Evolutionary conservation across 1,140 invertebrate species (phyloP).

Genomic region (Pseudomyrmex concolor): DNA sequence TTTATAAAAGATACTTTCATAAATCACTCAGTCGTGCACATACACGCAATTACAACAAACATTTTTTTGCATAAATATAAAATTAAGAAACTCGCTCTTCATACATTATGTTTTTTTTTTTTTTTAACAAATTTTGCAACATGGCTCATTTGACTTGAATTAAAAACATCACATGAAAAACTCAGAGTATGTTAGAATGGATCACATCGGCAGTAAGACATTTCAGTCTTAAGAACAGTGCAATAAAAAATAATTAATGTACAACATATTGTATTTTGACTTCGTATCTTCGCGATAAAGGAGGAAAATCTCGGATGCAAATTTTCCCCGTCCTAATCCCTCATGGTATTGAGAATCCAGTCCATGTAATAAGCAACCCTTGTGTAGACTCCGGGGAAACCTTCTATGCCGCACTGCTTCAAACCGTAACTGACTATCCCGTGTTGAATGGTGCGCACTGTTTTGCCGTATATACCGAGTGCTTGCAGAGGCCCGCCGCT

Average conservation of each 20-base stretch:
- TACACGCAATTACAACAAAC: too few relatives aligned
- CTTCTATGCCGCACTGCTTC: constrained; percentile 83
- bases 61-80: too few relatives aligned
- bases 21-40: too few relatives aligned
- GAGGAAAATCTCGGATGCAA: not conserved
- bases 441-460: constrained; percentile 81
- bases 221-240: not conserved
- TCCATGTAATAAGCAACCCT: constrained; percentile 87
- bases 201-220: constrained; percentile 1
- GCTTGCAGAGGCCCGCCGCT: constrained; percentile 86
- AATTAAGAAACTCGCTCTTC: too few relatives aligned
- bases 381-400: constrained; percentile 88
- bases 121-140: too few relatives aligned
- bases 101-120: too few relatives aligned
- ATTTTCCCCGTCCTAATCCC: constrained; percentile 50
- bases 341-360: constrained; percentile 88
- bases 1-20: too few relatives aligned
- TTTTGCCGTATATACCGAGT: constrained; percentile 57
- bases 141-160: not conserved
- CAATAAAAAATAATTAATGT: not conserved
- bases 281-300: too few relatives aligned
- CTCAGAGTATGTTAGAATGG: not conserved
- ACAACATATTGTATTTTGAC: not conserved
- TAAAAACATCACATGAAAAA: not conserved
- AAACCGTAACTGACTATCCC: constrained; percentile 86